Conservation (phyloP, 2,113 vertebrate genomes). For the Sinocyclocheilus anshuiensis region DNA sequence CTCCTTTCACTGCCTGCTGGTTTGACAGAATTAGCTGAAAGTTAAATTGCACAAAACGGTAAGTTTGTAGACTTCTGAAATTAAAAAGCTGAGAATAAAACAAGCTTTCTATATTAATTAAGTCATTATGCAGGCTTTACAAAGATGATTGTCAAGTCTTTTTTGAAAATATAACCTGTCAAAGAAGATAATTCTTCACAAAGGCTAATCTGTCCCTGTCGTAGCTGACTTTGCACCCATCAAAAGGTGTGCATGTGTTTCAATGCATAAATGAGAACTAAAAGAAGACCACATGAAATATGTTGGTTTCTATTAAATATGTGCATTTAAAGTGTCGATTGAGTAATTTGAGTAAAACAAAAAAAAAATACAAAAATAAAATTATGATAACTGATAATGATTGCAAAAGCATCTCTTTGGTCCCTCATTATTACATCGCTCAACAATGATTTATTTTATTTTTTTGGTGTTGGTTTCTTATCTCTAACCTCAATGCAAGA, state of each 20-base stretch:
- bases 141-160: slow-evolving; percentile 28
- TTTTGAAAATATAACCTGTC: slow-evolving; percentile 35
- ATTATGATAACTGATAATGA: neutral
- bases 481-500: neutral
- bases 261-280: neutral
- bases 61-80: slow-evolving; percentile 16
- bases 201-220: slow-evolving; percentile 31
- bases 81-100: slow-evolving; percentile 25
- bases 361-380: neutral
- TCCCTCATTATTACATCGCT: neutral
- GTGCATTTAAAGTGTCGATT: neutral
- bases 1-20: slow-evolving; percentile 6
- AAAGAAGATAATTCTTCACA: slow-evolving; percentile 27
- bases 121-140: slow-evolving; percentile 23
- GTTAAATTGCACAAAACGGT: slow-evolving; percentile 7
- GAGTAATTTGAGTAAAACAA: neutral
- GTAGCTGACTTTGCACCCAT: slow-evolving; percentile 21
- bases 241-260: slow-evolving; percentile 16
- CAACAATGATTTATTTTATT: neutral
- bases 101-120: slow-evolving; percentile 18
- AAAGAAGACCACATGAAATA: neutral
- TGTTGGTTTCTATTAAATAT: neutral
- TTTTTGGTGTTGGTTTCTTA: neutral
- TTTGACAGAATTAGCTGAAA: slow-evolving; percentile 17
- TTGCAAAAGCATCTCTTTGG: neutral